Conservation (phyloP, 1,140 invertebrate genomes). For the Orius laevigatus region DNA sequence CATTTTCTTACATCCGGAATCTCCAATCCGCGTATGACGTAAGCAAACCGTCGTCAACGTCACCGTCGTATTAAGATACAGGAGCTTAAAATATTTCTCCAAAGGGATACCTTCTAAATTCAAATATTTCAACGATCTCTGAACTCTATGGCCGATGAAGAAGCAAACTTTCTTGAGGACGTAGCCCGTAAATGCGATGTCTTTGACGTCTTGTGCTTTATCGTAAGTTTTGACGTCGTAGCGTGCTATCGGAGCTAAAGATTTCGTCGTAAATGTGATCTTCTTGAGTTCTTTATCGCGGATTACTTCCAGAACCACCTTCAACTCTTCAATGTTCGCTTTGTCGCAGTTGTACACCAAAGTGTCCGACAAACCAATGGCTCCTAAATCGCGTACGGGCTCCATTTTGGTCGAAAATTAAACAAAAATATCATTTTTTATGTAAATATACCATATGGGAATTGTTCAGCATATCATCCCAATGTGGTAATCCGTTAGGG, state of each 20-base stretch:
- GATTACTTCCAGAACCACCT: background rate
- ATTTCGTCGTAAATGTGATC: background rate
- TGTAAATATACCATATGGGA: no score
- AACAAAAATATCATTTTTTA: no score
- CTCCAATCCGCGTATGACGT: background rate
- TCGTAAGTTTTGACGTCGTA: background rate
- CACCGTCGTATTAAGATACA: background rate
- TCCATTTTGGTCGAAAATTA: background rate
- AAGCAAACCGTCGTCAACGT: background rate
- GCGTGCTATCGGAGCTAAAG: background rate
- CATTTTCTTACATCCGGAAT: background rate
- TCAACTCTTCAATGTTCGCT: slow-evolving; percentile 1
- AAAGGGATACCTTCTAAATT: slow-evolving; percentile 1
- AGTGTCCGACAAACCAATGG: background rate
- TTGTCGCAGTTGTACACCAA: background rate
- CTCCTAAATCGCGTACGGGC: background rate
- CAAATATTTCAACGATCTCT: background rate
- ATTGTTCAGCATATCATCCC: no score
- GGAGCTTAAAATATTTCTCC: background rate
- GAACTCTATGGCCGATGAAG: background rate
- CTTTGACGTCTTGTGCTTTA: background rate
- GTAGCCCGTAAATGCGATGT: background rate
- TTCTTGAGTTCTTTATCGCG: background rate
- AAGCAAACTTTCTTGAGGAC: background rate
- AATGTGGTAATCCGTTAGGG: no score